Evolutionary conservation across 64 coral and sea anemone species (phyloP), one percentile per base, ranked within the genome.

Genomic region (Pocillopora damicornis): DNA sequence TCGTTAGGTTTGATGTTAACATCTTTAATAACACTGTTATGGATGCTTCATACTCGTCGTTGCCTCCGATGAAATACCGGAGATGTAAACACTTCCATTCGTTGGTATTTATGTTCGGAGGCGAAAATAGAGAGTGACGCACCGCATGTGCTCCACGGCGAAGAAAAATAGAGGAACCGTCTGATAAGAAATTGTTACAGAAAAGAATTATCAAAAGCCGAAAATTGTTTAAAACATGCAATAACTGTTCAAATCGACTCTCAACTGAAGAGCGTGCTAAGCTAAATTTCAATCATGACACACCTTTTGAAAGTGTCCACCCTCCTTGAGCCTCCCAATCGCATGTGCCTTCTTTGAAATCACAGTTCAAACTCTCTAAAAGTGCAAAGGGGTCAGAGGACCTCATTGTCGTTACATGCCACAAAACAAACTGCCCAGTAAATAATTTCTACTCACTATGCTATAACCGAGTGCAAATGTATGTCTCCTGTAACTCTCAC

Each of bases 81-180:
- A 77, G 56, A 77, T 42, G 75, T 38, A 77, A 77, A 22, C 75
- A 77, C 37, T 77, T 77, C 75, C 77, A 79, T 15, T 79, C 77
- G 22, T 60, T 34, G 60, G 20, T 23, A 60, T 61, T 10, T 14
- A 22, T 61, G 77, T 79, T 79, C 56, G 60, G 59, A 20, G 75
- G 75, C 56, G 75, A 77, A 20, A 42, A 77, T 1, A 77, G 75
- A 13, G 35, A 10, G 11, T 37, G 18, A 77, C 37, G 20, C n/a
- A 71, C 6, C 6, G 22, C 67, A 71, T 20, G n/a, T 10, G 67
- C 42, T 58, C 37, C 38, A 11, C 13, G 37, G 20, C 15, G 15
- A 56, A 77, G 75, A 9, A 15, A 20, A 57, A 23, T 23, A 71
- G 56, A 18, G 42, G 20, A 58, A 56, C 38, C 38, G 18, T 15